phyloP scores from a whole-genome alignment of 2,888 invertebrate genomes.

The Mimumesa dahlbomi region DNA sequence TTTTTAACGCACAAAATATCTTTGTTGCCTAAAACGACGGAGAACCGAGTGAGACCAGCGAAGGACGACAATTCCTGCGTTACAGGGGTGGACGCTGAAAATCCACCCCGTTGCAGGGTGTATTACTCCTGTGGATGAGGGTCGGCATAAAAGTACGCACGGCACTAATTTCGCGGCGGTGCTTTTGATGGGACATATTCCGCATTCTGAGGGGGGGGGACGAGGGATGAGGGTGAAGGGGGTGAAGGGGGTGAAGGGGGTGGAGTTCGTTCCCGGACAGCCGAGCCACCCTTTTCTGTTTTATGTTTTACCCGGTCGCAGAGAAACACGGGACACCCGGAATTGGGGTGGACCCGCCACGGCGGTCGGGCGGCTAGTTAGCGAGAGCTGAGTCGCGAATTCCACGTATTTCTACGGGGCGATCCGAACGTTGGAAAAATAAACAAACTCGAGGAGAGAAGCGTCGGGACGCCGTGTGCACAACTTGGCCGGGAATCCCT shows the following conservation, averaged over 20 bases:
- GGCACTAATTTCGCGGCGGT: conserved; percentile 21
- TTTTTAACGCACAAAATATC: no score
- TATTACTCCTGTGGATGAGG: background rate
- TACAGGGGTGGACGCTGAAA: no score
- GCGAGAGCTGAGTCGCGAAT: conserved; percentile 28
- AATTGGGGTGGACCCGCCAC: no score
- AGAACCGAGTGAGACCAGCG: no score
- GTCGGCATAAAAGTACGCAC: background rate
- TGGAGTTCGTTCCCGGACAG: conserved; percentile 1
- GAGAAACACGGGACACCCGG: conserved; percentile 18
- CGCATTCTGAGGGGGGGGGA: conserved; percentile 8
- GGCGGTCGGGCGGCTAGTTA: conserved; percentile 16
- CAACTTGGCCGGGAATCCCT: conserved; percentile 6
- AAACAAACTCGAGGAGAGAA: conserved; percentile 41
- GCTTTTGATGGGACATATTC: conserved; percentile 44
- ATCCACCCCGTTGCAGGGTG: background rate
- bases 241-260: no score
- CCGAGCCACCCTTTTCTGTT: conserved; percentile 26
- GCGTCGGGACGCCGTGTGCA: no score
- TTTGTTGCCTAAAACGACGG: no score
- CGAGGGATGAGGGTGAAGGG: no score
- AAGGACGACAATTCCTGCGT: no score
- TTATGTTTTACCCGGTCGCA: conserved; percentile 19
- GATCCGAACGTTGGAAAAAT: conserved; percentile 45
- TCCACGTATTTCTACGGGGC: conserved; percentile 34